Evolutionary conservation across 37 sponge, comb jelly and placozoan species (phyloP), one percentile per base, ranked within the genome.

Genomic region (Axinella damicornis): DNA sequence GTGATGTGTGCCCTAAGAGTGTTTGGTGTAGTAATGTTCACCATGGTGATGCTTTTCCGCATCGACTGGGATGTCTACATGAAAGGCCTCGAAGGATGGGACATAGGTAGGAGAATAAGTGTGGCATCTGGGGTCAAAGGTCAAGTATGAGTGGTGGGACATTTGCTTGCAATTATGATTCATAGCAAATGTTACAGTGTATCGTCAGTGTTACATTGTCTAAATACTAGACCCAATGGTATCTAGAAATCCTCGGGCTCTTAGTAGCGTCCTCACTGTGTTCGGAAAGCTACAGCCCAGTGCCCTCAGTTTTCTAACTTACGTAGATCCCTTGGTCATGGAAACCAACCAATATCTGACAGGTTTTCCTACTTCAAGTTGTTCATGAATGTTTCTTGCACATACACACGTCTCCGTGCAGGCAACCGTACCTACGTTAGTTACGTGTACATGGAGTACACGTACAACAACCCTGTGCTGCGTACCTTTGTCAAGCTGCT

Each of bases 21-120:
- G 22, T 41, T 80, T 24, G 81, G 69, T 2, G 56, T 80, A 30
- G 19, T 80, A 21, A 35, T 80, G 31, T 80, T 80, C 69, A 56
- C 58, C 15, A 65, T 54, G 27, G 69, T 80, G 56, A 54, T 68
- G 58, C 56, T 68, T 0, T 80, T 80, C 65, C 22, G 81, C 24
- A 52, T 80, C 1, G 81, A 80, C 81, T 54, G 69, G 81, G 81
- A 80, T 30, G 69, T 80, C 37, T 80, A 80, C 69, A 80, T 80
- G 81, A 68, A 69, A 30, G 81, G 81, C 18, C 68, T 80, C 20
- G 81, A 80, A 69, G 81, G 81, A 2, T 80, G 81, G 81, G 81
- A 80, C 69, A 38, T 27, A 52, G 53, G 56, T 73, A 4, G 24
- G 38, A 34, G 13, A 5, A 65, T 28, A 62, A 28, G 63, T 62